Base-by-base conservation (phyloP, 2,797 vertebrate genomes). In the Mormyrus proboscirostris region DNA sequence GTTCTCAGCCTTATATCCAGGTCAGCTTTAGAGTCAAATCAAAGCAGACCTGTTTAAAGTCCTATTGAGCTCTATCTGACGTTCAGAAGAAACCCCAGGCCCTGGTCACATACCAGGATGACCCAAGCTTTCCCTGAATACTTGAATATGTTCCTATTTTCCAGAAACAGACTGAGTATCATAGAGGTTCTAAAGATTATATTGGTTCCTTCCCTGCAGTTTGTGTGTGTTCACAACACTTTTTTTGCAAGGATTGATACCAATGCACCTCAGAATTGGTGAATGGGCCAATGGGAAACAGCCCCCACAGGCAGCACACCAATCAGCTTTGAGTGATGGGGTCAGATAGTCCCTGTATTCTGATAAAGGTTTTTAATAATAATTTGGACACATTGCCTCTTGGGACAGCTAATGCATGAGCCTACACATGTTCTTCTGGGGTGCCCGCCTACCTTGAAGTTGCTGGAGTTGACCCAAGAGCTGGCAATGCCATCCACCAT, bases 391-490 rank as follows among this genome's bases (percentile, higher is more conserved):
- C n/a, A 50, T 0, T 84, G 47, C n/a, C 22, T 51, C 16, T 51
- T 84, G 10, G 10, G 22, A 51, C 19, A 51, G 82, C 6, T 29
- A 51, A 25, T 12, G 2, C 47, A 25, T 2, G 41, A 47, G 16
- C 38, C 41, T 44, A 3, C 22, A 83, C 22, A 83, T 22, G 41
- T 51, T 51, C 10, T 84, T 25, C 82, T 51, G 82, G 44, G 49
- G n/a, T 14, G 2, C 47, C 29, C 7, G 19, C 95, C 97, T 96
- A 99, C 99, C 98, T 99, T 99, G 50, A 99, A 99, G 96, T 99
- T 98, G 95, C 98, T 99, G 91, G 96, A 99, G 95, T 99, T 99
- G 89, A 99, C 98, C 99, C 98, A 99, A 89, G 97, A 98, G 90
- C 96, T 97, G 92, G 98, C 98, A 16, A 99, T 96, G 91, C 97